Conservation (phyloP, 2,888 invertebrate species). For the Drosophila eohydei region DNA sequence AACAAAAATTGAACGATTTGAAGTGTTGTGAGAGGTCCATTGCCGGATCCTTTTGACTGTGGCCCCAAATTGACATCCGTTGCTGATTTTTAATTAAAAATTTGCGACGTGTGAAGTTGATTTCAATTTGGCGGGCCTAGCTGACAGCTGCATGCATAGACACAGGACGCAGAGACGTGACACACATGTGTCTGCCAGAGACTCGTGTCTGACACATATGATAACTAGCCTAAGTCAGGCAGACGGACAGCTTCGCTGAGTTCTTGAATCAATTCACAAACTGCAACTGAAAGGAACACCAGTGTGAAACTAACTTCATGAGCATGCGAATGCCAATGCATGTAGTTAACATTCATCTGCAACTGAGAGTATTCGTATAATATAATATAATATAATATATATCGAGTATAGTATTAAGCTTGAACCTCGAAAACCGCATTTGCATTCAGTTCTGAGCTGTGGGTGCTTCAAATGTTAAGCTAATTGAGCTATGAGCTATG, state of each 20-base stretch:
- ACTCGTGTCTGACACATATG: neutral
- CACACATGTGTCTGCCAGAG: neutral
- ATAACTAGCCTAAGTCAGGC: neutral
- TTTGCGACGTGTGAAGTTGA: conserved; percentile 81
- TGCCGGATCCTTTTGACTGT: conserved; percentile 26
- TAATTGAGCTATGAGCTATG: conserved; percentile 43
- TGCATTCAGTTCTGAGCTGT: neutral
- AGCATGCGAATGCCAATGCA: too few relatives aligned
- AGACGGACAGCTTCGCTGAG: neutral
- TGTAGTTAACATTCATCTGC: neutral
- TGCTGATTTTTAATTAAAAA: conserved; percentile 81
- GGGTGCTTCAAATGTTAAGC: neutral
- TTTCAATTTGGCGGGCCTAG: conserved; percentile 68
- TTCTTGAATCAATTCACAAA: neutral
- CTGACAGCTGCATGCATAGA: conserved; percentile 67
- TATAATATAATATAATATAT: neutral
- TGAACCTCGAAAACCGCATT: neutral
- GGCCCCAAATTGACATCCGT: conserved; percentile 75
- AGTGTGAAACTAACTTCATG: too few relatives aligned
- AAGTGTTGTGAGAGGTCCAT: conserved; percentile 16
- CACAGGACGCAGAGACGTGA: conserved; percentile 13
- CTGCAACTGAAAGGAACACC: too few relatives aligned
- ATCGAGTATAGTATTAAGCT: neutral
- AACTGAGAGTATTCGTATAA: neutral
- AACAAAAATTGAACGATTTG: conserved; percentile 2